phyloP scores from a whole-genome alignment of 2,888 invertebrate species.

The Dasysyrphus tricinctus region DNA sequence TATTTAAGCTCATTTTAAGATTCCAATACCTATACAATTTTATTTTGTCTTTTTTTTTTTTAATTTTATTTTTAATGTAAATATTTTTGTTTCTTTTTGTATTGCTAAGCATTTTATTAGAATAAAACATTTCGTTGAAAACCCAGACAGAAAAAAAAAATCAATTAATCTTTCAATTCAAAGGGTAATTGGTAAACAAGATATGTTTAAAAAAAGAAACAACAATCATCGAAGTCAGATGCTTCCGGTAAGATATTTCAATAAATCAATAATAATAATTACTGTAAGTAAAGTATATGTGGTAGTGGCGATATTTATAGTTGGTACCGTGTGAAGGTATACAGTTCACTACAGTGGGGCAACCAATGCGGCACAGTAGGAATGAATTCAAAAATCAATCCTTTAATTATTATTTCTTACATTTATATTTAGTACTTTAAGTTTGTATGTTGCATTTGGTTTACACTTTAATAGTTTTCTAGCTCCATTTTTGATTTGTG shows the following conservation, averaged over 20 bases:
- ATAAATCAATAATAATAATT: background rate
- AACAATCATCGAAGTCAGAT: background rate
- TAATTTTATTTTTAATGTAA: constrained; percentile 8
- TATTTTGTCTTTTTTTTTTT: background rate
- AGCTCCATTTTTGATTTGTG: too few species aligned
- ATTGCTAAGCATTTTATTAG: constrained; percentile 21
- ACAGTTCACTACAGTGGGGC: too few species aligned
- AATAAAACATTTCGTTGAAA: constrained; percentile 18
- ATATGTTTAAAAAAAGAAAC: background rate
- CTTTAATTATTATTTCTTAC: too few species aligned
- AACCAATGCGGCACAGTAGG: too few species aligned
- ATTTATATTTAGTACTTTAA: too few species aligned
- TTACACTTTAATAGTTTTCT: too few species aligned
- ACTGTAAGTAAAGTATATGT: background rate
- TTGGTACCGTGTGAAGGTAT: too few species aligned
- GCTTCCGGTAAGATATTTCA: constrained; percentile 4
- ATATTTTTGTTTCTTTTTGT: constrained; percentile 22
- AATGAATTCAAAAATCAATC: too few species aligned
- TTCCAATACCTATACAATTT: background rate
- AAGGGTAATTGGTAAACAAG: background rate
- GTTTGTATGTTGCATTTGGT: too few species aligned
- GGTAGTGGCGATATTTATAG: background rate
- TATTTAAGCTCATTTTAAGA: constrained; percentile 13
- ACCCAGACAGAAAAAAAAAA: background rate
- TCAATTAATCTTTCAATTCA: background rate